phyloP scores from a whole-genome alignment of 2,113 vertebrate genomes.

The Paedocypris sp. region DNA sequence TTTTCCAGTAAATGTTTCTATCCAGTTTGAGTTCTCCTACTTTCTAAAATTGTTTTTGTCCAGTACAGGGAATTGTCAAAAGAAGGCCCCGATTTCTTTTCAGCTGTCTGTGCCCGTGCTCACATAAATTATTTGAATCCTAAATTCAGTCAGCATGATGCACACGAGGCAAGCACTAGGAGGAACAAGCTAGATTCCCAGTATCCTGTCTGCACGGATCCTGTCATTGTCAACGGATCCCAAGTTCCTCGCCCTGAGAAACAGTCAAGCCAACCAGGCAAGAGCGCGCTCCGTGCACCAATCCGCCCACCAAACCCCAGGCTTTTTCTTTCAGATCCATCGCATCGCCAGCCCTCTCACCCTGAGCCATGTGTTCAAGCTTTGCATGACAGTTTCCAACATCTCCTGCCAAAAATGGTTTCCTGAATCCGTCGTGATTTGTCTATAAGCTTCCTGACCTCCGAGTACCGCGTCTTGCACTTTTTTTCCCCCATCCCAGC shows the following conservation, averaged over 20 bases:
- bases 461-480: slow-evolving; percentile 34
- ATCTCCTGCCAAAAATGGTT: slow-evolving; percentile 72
- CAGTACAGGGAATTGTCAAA: not conserved
- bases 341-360: slow-evolving; percentile 36
- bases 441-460: slow-evolving; percentile 69
- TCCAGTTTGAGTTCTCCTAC: too few species aligned
- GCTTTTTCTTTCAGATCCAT: slow-evolving; percentile 58
- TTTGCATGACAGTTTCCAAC: slow-evolving; percentile 61
- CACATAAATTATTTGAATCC: slow-evolving; percentile 49
- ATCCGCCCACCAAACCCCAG: slow-evolving; percentile 68
- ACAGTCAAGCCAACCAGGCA: slow-evolving; percentile 36
- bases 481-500: slow-evolving; percentile 52
- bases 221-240: slow-evolving; percentile 51
- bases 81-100: slow-evolving; percentile 21
- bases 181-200: slow-evolving; percentile 60
- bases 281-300: slow-evolving; percentile 46
- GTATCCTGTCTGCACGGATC: slow-evolving; percentile 57
- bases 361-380: slow-evolving; percentile 61
- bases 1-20: too few species aligned
- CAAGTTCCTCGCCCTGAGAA: slow-evolving; percentile 37
- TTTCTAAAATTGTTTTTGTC: too few species aligned
- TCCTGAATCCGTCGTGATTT: slow-evolving; percentile 70
- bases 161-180: slow-evolving; percentile 58
- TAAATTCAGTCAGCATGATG: slow-evolving; percentile 44
- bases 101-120: slow-evolving; percentile 46